These are phyloP conservation scores for Halcyon leucocephala DNA, from an alignment of 2,797 vertebrate genomes.

Conservation along the genomic window DNA sequence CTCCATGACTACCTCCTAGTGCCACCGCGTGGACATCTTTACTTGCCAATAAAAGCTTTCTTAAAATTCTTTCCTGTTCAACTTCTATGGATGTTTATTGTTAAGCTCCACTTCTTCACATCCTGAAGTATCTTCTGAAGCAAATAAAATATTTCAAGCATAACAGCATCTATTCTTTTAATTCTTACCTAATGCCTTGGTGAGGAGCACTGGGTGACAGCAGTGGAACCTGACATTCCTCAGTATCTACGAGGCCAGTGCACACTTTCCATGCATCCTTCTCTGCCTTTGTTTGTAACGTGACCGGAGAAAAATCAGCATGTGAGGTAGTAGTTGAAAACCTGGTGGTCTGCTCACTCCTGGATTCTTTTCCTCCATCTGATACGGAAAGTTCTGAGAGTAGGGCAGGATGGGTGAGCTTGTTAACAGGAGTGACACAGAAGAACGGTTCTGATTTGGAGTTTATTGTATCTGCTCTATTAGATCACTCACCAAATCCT, in stretches of 20 bases:
- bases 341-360: not conserved
- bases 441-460: not conserved
- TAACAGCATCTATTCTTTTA: too few species aligned
- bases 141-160: not conserved
- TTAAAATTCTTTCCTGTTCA: not conserved
- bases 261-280: rapidly evolving
- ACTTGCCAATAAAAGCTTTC: not conserved
- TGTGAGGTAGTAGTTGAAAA: not conserved
- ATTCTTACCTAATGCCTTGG: not conserved
- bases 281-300: not conserved
- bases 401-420: not conserved
- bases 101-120: not conserved
- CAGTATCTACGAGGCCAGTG: not conserved
- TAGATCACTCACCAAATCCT: not conserved
- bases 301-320: not conserved
- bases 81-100: not conserved
- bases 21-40: not conserved
- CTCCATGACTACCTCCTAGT: not conserved
- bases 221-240: not conserved
- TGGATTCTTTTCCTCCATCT: not conserved
- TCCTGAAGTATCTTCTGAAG: not conserved
- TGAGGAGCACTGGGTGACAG: not conserved
- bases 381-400: not conserved
- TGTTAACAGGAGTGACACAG: not conserved
- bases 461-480: not conserved